Base-by-base conservation (phyloP, 2,797 vertebrate species). In the Pyrocephalus nanus region DNA sequence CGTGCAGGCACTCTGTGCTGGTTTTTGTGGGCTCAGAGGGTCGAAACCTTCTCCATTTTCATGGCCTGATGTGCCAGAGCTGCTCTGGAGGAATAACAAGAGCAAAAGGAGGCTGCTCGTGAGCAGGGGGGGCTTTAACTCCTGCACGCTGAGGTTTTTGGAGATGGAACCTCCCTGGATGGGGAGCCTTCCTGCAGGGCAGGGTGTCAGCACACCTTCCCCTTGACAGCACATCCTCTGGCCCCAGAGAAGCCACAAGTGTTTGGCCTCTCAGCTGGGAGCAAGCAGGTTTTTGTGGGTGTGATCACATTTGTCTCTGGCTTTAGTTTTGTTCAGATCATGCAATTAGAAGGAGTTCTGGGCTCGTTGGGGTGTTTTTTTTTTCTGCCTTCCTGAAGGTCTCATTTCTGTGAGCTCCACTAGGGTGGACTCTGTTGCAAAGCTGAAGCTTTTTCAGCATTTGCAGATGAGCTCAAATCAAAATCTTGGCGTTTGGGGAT, bases 381-480 rank as follows among this genome's bases (percentile, higher is more conserved):
- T 43, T 8, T 38, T 5, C 5, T 40, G 25, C 13, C 18, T 43
- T 27, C 40, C 22, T 54, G 36, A 36, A 81, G 62, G 54, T 78
- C 66, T 86, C 5, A 0, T 60, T 80, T 61, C 4, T 1, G 8
- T 70, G 76, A 94, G 70, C 86, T 86, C 58, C 29, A 18, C n/a
- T 64, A 40, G 48, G 67, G 43, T 86, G 75, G 91, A 77, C 75
- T 65, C 61, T 34, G 75, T 76, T 82, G 71, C 80, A 77, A 79
- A 93, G 73, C 60, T 58, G 72, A 69, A 73, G 72, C 38, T 48
- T 79, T 90, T 81, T 92, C 79, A 93, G 77, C 66, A 3, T 82
- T 96, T 87, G 84, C 74, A 89, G 92, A 88, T 82, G 53, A 96
- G 74, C 78, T 77, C 22, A 60, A 87, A 74, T 94, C 81, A 22